Base-by-base conservation (phyloP, 2,797 vertebrate genomes). In the Lepilemur septentrionalis region DNA sequence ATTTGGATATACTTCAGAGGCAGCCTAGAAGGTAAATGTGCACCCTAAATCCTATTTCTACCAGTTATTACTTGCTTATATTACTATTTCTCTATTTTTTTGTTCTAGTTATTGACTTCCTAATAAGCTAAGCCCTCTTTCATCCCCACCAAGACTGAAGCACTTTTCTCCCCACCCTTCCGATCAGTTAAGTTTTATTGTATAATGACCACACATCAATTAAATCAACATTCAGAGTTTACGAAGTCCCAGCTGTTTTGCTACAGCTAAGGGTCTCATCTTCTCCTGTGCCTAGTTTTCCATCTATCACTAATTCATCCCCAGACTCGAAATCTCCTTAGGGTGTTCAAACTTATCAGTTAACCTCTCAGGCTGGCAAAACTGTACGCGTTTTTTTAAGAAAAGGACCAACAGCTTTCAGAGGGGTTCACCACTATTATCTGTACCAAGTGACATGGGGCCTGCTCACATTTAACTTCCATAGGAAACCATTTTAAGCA, bases 11-110 rank as follows among this genome's bases (percentile, higher is more conserved):
- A 28, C 1, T 7, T 48, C 50, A 6, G 25, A 82, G 63, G 43
- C 14, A 1, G 59, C n/a, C 25, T 0, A 3, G 17, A 12, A 52
- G 32, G 63, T 18, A 55, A 22, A 41, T 0, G 0, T 0, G n/a
- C 3, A 4, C 59, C 11, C 38, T 13, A 63, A 4, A 14, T 18
- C 20, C n/a, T 25, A 32, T 17, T 85, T 32, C 48, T 32, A 48
- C 76, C 55, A 63, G 5, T 30, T 6, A 41, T 5, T 81, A 32
- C 6, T 69, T 41, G 38, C 48, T 80, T 22, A 30, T 7, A 5
- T 28, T 41, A 14, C 7, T 18, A 23, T 17, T 70, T 69, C 72
- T 72, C 35, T 9, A 15, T 0, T 46, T 61, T 32, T 52, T 25
- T 46, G 32, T 38, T 80, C 81, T 38, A 73, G 52, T 73, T 2